Evolutionary conservation across 2,888 invertebrate species (phyloP).

Genomic region (Formica aserva): DNA sequence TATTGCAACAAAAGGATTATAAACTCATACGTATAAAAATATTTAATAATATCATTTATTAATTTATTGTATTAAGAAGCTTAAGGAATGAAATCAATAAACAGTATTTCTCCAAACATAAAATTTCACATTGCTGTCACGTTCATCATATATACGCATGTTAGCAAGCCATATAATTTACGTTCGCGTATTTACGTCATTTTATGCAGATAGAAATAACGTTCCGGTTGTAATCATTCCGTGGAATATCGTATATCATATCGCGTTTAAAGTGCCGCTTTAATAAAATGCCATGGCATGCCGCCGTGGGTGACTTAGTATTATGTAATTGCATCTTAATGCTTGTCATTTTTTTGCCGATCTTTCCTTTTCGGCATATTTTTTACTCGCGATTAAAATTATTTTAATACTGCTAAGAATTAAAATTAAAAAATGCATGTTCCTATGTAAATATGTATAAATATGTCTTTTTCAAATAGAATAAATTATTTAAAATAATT

Average conservation of each 20-base stretch:
- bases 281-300: conserved; percentile 66
- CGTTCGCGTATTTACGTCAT: conserved; percentile 26
- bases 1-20: neutral
- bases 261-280: conserved; percentile 66
- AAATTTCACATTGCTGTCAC: neutral
- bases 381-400: conserved; percentile 25
- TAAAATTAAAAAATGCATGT: neutral
- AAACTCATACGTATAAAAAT: neutral
- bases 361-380: neutral
- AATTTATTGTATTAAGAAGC: neutral
- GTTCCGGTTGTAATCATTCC: conserved; percentile 56
- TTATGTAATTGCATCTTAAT: conserved; percentile 72
- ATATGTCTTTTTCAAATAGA: neutral
- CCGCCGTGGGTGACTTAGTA: conserved; percentile 62
- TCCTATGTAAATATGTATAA: neutral
- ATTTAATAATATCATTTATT: conserved; percentile 1
- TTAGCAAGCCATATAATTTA: conserved; percentile 14
- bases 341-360: conserved; percentile 44
- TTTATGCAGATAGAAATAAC: conserved; percentile 27
- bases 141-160: neutral
- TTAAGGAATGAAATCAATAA: neutral
- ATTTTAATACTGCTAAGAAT: neutral
- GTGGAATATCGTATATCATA: conserved; percentile 65
- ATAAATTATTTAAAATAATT: neutral
- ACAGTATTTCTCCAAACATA: neutral